A percentile compares a stretch with the other conserved stretches of the same genome.
Evolutionary conservation across 2,797 vertebrate species (phyloP).

Genomic region (Carcharodon carcharias): DNA sequence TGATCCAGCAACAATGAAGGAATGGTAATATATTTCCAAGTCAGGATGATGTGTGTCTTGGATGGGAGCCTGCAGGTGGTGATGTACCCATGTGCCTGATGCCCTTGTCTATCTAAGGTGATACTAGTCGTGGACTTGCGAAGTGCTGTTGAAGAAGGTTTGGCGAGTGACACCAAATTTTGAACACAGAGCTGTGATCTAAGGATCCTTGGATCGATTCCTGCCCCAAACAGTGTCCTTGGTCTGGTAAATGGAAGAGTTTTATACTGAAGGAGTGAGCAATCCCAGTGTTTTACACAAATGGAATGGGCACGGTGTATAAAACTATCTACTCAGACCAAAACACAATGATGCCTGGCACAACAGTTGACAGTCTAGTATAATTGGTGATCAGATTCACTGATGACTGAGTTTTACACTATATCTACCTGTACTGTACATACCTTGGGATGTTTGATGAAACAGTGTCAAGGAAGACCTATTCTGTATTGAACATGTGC

Average conservation of each 20-base stretch:
- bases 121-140: neutral
- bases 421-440: neutral
- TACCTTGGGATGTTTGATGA: neutral
- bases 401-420: neutral
- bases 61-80: neutral
- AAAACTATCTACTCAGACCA: neutral
- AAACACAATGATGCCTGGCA: neutral
- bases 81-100: neutral
- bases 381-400: neutral
- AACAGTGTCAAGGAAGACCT: neutral
- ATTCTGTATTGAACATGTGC: neutral
- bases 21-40: neutral
- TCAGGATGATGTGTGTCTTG: neutral
- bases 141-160: neutral
- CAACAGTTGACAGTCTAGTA: neutral
- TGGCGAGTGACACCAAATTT: neutral
- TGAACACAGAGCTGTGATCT: neutral
- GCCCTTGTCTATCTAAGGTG: neutral
- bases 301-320: neutral
- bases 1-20: neutral
- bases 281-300: neutral
- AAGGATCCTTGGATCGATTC: neutral
- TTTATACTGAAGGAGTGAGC: neutral
- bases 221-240: neutral
- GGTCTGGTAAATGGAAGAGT: neutral